Base-by-base conservation (phyloP, 2,797 vertebrate genomes). In the Falco berigora region DNA sequence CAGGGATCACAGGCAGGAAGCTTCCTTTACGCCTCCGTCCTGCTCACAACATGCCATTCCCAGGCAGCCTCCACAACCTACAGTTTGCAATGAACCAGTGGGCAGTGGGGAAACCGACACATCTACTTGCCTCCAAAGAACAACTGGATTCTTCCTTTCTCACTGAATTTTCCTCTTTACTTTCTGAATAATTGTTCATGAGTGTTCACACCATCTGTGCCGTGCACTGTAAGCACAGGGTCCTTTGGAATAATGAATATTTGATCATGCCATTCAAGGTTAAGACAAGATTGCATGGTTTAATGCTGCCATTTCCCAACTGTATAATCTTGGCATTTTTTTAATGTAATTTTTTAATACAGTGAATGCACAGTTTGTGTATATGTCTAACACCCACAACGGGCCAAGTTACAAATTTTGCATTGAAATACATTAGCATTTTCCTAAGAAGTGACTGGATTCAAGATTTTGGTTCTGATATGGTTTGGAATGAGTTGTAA, bases 211-310 rank as follows among this genome's bases (percentile, higher is more conserved):
- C 94, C 94, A 94, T 95, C 94, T 93, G 92, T 92, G 95, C 93
- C 53, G 24, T 3, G 4, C 50, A 72, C 86, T 93, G 69, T 71
- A 87, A 94, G 77, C 10, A 40, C 6, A 42, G 55, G 21, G 66
- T 96, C 71, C 28, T 46, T 28, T 77, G 78, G 91, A 92, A 96
- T 91, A 96, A 95, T 92, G 59, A 96, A 92, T 92, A 94, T 92
- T 91, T 97, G 72, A 96, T 96, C 56, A 61, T 27, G 72, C 53
- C 24, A 86, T 71, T 86, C 76, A 91, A 75, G 42, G 72, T 40
- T 86, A 47, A 71, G 87, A 40, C 4, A 67, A 79, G 50, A 64
- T 9, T 58, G 36, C 16, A 4, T 63, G 30, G 44, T 62, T 93
- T 87, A 67, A 86, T 71, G 61, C 77, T 86, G 61, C 14, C 2